These are phyloP conservation scores for Catalaphyllia jardinei DNA, from an alignment of 64 coral and sea anemone species.

Conservation along the genomic window DNA sequence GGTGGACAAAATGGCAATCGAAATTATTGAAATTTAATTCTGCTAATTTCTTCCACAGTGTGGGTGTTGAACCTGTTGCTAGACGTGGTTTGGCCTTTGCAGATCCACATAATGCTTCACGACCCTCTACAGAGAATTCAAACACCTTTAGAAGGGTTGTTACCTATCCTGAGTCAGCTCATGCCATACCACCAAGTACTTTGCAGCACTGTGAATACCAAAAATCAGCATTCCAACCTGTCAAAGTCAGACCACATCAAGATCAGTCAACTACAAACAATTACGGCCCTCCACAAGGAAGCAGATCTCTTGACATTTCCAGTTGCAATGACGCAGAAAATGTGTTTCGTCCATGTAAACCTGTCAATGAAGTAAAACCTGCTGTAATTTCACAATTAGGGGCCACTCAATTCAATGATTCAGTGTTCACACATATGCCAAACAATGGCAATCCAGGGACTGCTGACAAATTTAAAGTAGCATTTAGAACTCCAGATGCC, in stretches of 20 bases:
- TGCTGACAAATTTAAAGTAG: background rate
- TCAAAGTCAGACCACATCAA: background rate
- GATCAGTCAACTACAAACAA: too few relatives aligned
- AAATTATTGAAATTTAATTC: too few relatives aligned
- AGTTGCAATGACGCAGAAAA: background rate
- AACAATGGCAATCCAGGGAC: too few relatives aligned
- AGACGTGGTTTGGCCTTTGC: conserved; percentile 14
- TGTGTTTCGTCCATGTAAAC: background rate
- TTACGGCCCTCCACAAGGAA: background rate
- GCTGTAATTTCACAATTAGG: background rate
- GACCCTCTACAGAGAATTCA: background rate
- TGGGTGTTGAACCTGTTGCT: background rate
- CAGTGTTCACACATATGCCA: background rate
- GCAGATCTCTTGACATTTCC: background rate
- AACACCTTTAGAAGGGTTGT: background rate
- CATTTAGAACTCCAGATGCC: conserved; percentile 2
- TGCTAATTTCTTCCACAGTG: background rate
- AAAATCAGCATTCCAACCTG: conserved; percentile 10
- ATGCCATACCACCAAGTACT: background rate
- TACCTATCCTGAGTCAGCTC: background rate
- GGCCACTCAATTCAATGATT: background rate
- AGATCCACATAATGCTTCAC: background rate
- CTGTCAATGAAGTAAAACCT: background rate
- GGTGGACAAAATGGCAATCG: too few relatives aligned
- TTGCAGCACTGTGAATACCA: background rate